Percentiles rank a stretch among this genome's conserved stretches.
phyloP scores from a whole-genome alignment of 2,113 vertebrate genomes.

The Ia io region DNA sequence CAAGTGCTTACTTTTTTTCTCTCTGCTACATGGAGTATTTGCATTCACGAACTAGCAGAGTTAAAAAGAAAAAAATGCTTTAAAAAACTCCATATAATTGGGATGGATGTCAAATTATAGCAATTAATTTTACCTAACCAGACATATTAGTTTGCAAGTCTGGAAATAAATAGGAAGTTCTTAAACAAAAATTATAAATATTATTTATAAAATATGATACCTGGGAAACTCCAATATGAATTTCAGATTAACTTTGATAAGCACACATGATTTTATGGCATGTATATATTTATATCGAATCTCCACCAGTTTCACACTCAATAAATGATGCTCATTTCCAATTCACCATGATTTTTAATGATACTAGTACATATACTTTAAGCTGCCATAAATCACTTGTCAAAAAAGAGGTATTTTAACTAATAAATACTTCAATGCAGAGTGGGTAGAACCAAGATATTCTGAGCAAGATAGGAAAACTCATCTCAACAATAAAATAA shows the following conservation, averaged over 20 bases:
- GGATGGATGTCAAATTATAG: neutral
- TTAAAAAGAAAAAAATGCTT: neutral
- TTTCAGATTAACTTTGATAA: neutral
- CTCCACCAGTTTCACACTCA: neutral
- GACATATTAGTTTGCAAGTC: neutral
- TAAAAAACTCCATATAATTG: neutral
- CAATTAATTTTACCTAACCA: neutral
- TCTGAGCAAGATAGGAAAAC: neutral
- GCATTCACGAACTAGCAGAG: neutral
- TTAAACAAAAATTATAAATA: neutral
- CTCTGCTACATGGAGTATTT: neutral
- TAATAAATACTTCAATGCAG: neutral
- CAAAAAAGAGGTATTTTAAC: neutral
- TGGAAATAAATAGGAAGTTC: neutral
- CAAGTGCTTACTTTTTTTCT: neutral
- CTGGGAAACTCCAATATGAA: neutral
- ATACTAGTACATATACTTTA: neutral
- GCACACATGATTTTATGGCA: neutral
- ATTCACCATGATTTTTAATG: neutral
- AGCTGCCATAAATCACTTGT: neutral
- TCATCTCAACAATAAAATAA: neutral
- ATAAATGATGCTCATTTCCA: neutral
- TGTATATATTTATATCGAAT: neutral
- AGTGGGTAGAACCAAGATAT: neutral
- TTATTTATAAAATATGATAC: neutral